Percentiles rank a stretch among this genome's conserved stretches.
Evolutionary conservation across 2,113 vertebrate genomes (phyloP).

Genomic region (Rhinogobius similis): DNA sequence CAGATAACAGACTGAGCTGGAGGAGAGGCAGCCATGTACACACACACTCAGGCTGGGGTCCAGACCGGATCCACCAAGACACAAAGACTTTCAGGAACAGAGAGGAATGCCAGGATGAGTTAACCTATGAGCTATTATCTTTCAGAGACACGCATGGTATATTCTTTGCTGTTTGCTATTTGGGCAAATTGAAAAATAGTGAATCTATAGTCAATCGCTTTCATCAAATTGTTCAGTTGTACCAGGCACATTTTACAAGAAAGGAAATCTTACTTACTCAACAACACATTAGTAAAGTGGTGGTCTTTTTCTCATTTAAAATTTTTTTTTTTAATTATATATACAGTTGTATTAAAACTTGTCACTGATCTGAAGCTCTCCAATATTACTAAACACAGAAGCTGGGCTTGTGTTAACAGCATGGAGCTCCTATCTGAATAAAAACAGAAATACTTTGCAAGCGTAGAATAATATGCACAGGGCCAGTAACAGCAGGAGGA

Average conservation of each 20-base stretch:
- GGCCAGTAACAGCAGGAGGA: slow-evolving; percentile 21
- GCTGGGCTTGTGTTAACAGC: slow-evolving; percentile 42
- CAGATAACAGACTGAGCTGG: slow-evolving; percentile 45
- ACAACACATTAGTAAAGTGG: neutral
- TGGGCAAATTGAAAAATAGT: neutral
- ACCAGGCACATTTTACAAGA: neutral
- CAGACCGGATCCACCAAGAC: slow-evolving; percentile 2
- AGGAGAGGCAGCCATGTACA: slow-evolving; percentile 36
- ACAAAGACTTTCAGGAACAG: neutral
- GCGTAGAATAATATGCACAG: slow-evolving; percentile 27
- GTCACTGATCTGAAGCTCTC: neutral
- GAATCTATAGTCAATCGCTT: neutral
- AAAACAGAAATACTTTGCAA: slow-evolving; percentile 21
- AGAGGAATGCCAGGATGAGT: neutral
- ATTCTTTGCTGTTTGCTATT: neutral
- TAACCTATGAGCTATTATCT: neutral
- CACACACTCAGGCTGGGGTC: slow-evolving; percentile 28
- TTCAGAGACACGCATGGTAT: neutral
- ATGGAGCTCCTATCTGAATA: slow-evolving; percentile 18
- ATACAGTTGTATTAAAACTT: neutral
- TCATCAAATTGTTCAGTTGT: neutral
- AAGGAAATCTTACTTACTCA: neutral
- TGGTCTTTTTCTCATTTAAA: neutral
- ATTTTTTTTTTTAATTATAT: neutral
- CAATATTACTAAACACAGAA: slow-evolving; percentile 38